Conservation (phyloP, 2,797 vertebrate species). For the Morus bassanus region DNA sequence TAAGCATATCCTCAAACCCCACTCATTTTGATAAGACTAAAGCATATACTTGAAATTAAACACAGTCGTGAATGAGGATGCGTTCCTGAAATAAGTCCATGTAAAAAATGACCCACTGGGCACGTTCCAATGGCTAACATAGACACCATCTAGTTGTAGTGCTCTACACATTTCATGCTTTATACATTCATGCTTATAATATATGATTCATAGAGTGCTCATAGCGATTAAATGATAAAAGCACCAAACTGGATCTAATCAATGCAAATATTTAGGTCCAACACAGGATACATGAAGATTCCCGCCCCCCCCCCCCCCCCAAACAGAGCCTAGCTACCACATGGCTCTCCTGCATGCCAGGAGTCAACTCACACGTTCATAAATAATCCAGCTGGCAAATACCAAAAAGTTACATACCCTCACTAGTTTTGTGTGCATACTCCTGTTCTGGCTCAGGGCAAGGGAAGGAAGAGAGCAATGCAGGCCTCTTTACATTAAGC, state of each 20-base stretch:
- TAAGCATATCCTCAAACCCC: not conserved
- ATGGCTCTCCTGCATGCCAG: fast-evolving
- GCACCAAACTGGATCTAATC: not conserved
- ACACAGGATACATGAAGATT: not conserved
- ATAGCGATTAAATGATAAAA: not conserved
- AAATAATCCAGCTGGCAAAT: not conserved
- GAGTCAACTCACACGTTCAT: not conserved
- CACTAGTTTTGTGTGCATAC: not conserved
- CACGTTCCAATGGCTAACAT: not conserved
- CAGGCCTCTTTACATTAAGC: not conserved
- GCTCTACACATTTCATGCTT: not conserved
- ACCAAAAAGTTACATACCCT: not conserved
- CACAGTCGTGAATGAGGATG: not conserved
- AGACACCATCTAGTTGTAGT: not conserved
- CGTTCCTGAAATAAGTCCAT: not conserved
- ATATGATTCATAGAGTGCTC: not conserved
- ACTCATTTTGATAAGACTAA: not conserved
- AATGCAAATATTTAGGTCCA: constrained; percentile 9
- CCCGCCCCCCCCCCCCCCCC: fast-evolving
- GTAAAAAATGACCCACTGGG: not conserved
- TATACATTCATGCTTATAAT: not conserved
- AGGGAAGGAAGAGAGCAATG: not conserved
- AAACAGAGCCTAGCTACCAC: not conserved
- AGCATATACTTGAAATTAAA: not conserved
- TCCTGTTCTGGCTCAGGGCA: not conserved